These are phyloP conservation scores for Tetragnatha montana DNA, from an alignment of 2,888 invertebrate species.

Conservation along the genomic window DNA sequence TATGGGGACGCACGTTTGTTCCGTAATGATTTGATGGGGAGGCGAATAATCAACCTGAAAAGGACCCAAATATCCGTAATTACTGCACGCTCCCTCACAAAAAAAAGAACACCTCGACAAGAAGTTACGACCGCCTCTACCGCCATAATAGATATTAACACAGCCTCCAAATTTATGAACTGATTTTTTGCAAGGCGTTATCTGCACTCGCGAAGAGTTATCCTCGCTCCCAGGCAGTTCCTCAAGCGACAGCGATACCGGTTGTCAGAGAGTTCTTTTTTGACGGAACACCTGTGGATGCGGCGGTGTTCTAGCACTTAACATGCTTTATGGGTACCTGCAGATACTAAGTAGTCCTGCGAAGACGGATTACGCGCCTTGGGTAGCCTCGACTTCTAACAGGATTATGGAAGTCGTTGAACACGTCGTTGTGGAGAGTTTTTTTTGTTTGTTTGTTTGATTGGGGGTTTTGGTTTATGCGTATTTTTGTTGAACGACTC, in stretches of 20 bases:
- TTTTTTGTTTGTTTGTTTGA: not conserved
- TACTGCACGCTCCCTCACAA: not conserved
- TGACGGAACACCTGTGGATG: slow-evolving; percentile 55
- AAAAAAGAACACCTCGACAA: not conserved
- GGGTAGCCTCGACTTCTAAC: slow-evolving; percentile 6
- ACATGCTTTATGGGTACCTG: slow-evolving; percentile 58
- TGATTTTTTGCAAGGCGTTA: not conserved
- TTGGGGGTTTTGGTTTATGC: not conserved
- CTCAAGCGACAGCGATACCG: not conserved
- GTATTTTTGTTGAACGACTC: not conserved
- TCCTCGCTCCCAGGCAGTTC: not conserved
- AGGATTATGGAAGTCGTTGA: not conserved
- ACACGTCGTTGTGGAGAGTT: not conserved
- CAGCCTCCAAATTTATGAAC: not conserved
- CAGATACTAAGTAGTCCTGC: slow-evolving; percentile 48
- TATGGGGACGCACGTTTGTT: too few relatives aligned
- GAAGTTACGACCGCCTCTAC: not conserved
- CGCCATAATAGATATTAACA: not conserved
- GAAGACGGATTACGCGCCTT: not conserved
- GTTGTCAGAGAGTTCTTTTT: not conserved
- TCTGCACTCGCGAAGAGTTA: not conserved
- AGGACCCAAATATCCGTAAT: not conserved
- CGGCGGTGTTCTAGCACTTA: slow-evolving; percentile 64
- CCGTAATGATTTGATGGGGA: too few relatives aligned
- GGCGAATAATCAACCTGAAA: not conserved